Percentiles rank a stretch among this genome's conserved stretches.
These are phyloP conservation scores for Psylliodes chrysocephalus DNA, from an alignment of 2,888 invertebrate genomes.

Conservation along the genomic window DNA sequence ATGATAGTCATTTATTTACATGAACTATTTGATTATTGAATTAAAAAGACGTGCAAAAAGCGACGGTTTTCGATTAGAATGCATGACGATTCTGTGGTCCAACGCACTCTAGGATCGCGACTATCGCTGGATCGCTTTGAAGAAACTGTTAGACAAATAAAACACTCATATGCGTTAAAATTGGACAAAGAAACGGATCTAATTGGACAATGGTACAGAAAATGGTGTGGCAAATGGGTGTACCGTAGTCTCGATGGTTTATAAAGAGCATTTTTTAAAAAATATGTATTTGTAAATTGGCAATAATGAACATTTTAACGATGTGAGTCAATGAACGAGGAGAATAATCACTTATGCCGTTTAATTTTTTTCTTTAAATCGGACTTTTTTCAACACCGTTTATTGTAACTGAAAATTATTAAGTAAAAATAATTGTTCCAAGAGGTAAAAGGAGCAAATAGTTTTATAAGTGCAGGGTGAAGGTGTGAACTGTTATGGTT, in stretches of 20 bases:
- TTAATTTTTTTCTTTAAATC: too few species aligned
- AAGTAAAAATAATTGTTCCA: too few species aligned
- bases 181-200: not conserved
- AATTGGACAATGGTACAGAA: conserved; percentile 5
- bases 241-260: not conserved
- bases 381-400: too few species aligned
- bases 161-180: not conserved
- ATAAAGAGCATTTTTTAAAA: too few species aligned
- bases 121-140: not conserved
- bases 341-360: too few species aligned
- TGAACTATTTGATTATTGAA: conserved; percentile 39
- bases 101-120: not conserved
- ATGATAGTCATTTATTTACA: conserved; percentile 29
- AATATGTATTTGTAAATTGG: too few species aligned
- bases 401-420: too few species aligned
- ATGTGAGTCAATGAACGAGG: too few species aligned
- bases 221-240: not conserved
- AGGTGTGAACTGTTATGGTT: too few species aligned
- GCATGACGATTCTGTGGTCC: conserved; percentile 22
- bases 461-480: too few species aligned
- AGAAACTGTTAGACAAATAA: not conserved
- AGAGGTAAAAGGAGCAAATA: too few species aligned
- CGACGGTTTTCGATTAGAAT: conserved; percentile 6
- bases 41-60: conserved; percentile 33
- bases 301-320: too few species aligned